Evolutionary conservation across 1,140 invertebrate species (phyloP), one percentile per base, ranked within the genome.

Genomic region (Goniozus legneri): DNA sequence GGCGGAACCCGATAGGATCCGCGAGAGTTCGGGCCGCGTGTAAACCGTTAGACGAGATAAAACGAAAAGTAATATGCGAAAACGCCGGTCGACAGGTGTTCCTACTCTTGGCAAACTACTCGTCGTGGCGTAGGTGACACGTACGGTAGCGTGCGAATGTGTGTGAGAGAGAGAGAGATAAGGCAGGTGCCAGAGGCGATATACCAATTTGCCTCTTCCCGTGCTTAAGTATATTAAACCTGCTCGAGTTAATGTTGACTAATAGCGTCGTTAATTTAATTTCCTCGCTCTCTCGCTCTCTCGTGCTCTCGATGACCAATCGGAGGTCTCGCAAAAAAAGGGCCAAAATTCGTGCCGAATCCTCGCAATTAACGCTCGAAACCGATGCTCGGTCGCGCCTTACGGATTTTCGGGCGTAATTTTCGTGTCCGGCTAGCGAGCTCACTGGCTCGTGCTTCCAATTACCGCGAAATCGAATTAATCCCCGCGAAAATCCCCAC

Each of bases 391-490:
- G n/a, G n/a, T n/a, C n/a, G n/a, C n/a, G n/a, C n/a, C n/a, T n/a
- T n/a, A n/a, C n/a, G n/a, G n/a, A n/a, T n/a, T n/a, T n/a, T n/a
- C n/a, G n/a, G n/a, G n/a, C n/a, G n/a, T n/a, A n/a, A n/a, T n/a
- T n/a, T n/a, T n/a, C n/a, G n/a, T n/a, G n/a, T n/a, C n/a, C n/a
- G n/a, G 14, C 34, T 14, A 18, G 8, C 14, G 16, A 27, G 4
- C 4, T 27, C 24, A 27, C 24, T 27, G 39, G 30, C 47, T 37
- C 40, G 47, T 50, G 52, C 47, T 58, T 58, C 57, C 57, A 59
- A 59, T 59, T 59, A 59, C 52, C 52, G 31, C 56, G 47, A 54
- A 58, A 58, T 58, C 44, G 57, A 54, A 59, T 59, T 59, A 59
- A 59, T 59, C 57, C 55, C 32, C 44, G 43, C 44, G 57, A 58